phyloP scores from a whole-genome alignment of 37 sponge, comb jelly and placozoan species.

The Haliclona indistincta region DNA sequence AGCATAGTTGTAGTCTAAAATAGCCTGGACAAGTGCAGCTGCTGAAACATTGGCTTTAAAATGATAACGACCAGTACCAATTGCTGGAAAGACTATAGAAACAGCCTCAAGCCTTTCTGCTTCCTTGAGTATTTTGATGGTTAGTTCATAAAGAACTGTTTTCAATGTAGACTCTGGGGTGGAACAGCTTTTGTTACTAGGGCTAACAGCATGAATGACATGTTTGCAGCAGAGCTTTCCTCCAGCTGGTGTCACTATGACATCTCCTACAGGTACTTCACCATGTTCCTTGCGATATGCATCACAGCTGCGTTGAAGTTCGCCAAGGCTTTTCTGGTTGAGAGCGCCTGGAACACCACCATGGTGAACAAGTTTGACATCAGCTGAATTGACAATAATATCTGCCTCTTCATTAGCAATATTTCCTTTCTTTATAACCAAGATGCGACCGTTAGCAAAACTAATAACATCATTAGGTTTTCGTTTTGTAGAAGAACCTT shows the following conservation, averaged over 20 bases:
- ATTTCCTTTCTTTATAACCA: conserved; percentile 52
- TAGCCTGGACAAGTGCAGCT: too few species aligned
- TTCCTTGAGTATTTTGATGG: conserved; percentile 9
- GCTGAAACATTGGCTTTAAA: too few species aligned
- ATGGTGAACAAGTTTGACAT: conserved; percentile 36
- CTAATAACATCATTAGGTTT: neutral
- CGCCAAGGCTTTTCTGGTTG: conserved; percentile 23
- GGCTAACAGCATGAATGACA: conserved; percentile 73
- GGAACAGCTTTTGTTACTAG: neutral
- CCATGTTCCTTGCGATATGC: conserved; percentile 4
- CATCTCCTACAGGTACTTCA: conserved; percentile 41
- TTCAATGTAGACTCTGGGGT: neutral
- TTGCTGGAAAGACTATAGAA: conserved; percentile 71
- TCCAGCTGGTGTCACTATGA: conserved; percentile 43
- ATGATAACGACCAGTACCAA: conserved; percentile 77
- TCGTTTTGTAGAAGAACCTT: neutral
- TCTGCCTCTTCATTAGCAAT: conserved; percentile 57
- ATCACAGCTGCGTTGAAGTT: conserved; percentile 31
- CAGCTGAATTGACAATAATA: conserved; percentile 72
- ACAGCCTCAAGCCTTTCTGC: conserved; percentile 14
- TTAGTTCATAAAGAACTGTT: conserved; percentile 11
- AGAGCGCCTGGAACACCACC: conserved; percentile 68
- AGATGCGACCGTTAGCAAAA: conserved; percentile 10
- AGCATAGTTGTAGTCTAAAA: too few species aligned
- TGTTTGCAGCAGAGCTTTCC: conserved; percentile 46